Base-by-base conservation (phyloP, 1,140 invertebrate species). In the Calosoma granatense region DNA sequence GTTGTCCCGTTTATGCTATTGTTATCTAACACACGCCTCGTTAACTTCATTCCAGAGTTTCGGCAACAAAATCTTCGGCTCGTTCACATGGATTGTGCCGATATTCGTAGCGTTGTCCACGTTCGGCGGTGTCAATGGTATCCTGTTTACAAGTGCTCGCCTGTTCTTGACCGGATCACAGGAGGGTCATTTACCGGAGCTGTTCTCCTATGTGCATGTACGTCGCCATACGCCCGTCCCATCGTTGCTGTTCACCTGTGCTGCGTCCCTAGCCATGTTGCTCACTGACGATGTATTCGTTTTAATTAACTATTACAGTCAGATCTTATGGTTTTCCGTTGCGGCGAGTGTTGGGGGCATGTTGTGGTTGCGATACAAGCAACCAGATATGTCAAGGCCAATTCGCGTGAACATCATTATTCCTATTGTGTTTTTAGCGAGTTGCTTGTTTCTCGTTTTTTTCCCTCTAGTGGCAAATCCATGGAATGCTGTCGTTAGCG, bases 41-140 rank as follows among this genome's bases (percentile, higher is more conserved):
- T n/a, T n/a, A n/a, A n/a, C n/a, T n/a, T n/a, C n/a, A n/a, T 75
- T 76, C 11, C 68, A 86, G 79, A 80, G 81, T 22, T 94, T 94
- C 73, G 88, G 90, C 1, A 78, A 86, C 59, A 81, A 83, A 53
- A 76, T 92, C 54, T 92, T 91, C 67, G 85, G 87, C 2, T 67
- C 74, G 0, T 74, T 91, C 65, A 82, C 82, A 57, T 93, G 89
- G 83, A 73, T 85, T 56, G 92, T 95, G 63, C 90, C 92, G 1
- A 78, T 94, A 19, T 93, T 93, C 70, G 92, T 96, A 12, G 90
- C 92, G 0, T 73, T 95, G 26, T 86, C 84, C 12, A 85, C 82
- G 0, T 87, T 88, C 65, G 92, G 92, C 17, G 90, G 90, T 14
- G 90, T 94, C 0, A 96, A 96, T 70, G 92, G 93, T 14, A 90